Evolutionary conservation across 2,888 invertebrate species (phyloP), one percentile per base, ranked within the genome.

Genomic region (Macaria liturata): DNA sequence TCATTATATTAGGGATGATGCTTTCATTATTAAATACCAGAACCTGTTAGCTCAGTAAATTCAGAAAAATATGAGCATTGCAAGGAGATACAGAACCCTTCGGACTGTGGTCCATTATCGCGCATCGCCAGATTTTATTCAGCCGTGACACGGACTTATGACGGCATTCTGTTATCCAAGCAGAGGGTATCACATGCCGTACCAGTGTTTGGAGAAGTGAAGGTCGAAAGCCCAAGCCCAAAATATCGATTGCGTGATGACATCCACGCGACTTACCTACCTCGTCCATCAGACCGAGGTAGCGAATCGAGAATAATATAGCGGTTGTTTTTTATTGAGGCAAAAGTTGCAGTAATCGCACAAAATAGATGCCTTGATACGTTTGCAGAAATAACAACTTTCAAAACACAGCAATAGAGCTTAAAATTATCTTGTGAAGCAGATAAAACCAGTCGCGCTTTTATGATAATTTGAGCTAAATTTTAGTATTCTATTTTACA

Each of bases 181-280:
- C 54, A 64, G 62, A 68, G 67, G 69, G 62, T 68, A 72, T 61
- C 62, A 62, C 66, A 61, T 64, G 59, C 60, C 68, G 8, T 9
- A 37, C 34, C 34, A 62, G 68, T 62, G 63, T 61, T 67, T 60
- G 45, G 40, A 46, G 55, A 60, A 51, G 45, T 61, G 63, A 68
- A 70, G 72, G 71, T 69, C 68, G 58, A 62, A 63, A 57, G 65
- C 62, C 63, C 50, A 63, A 57, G 66, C 63, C 64, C 49, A 65
- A 69, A 74, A 75, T 76, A 76, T 69, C 45, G 69, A 72, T 76
- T 72, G 70, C 67, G 65, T 54, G 59, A 54, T 59, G 51, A 37
- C 50, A 57, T 51, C 49, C 39, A 37, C 52, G 49, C 49, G 52
- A 52, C 9, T 49, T 46, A 56, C 31, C 51, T 31, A 48, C 39